phyloP scores from a whole-genome alignment of 1,140 invertebrate genomes.

The Drosophila willistoni region DNA sequence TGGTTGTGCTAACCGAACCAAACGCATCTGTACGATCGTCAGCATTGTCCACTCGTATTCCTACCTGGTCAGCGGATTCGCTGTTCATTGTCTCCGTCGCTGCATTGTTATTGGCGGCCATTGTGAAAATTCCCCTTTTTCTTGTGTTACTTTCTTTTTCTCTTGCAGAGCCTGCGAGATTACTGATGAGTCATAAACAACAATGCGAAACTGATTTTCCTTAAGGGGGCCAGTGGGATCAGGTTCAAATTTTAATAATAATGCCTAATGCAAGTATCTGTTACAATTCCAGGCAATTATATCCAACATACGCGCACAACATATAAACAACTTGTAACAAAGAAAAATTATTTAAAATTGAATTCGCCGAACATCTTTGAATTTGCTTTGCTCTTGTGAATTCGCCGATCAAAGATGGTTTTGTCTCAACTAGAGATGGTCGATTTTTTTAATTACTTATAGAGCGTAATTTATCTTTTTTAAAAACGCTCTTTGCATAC shows the following conservation, averaged over 20 bases:
- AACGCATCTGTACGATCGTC: constrained; percentile 71
- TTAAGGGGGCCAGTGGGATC: constrained; percentile 6
- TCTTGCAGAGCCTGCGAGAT: constrained; percentile 44
- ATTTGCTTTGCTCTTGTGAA: too few relatives aligned
- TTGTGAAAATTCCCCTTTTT: constrained; percentile 40
- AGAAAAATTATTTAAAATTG: constrained; percentile 30
- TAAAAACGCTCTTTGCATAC: too few relatives aligned
- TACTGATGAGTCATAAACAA: constrained; percentile 63
- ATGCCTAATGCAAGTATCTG: not conserved
- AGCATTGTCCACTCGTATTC: constrained; percentile 51
- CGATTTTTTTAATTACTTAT: too few relatives aligned
- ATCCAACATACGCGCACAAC: constrained; percentile 2
- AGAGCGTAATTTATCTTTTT: too few relatives aligned
- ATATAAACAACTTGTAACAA: constrained; percentile 34
- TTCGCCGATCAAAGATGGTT: too few relatives aligned
- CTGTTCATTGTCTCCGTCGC: constrained; percentile 31
- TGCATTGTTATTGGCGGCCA: constrained; percentile 50
- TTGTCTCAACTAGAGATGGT: too few relatives aligned
- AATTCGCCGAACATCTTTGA: not conserved
- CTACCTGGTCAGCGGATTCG: constrained; percentile 70
- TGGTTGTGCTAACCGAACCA: constrained; percentile 53
- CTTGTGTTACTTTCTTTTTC: constrained; percentile 8
- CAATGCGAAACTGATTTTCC: constrained; percentile 36
- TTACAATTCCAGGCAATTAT: constrained; percentile 7
- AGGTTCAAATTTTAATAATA: constrained; percentile 11